Percentiles rank a stretch among this genome's conserved stretches.
Evolutionary conservation across 2,113 vertebrate species (phyloP).

Genomic region (Vulpes ferrilata): DNA sequence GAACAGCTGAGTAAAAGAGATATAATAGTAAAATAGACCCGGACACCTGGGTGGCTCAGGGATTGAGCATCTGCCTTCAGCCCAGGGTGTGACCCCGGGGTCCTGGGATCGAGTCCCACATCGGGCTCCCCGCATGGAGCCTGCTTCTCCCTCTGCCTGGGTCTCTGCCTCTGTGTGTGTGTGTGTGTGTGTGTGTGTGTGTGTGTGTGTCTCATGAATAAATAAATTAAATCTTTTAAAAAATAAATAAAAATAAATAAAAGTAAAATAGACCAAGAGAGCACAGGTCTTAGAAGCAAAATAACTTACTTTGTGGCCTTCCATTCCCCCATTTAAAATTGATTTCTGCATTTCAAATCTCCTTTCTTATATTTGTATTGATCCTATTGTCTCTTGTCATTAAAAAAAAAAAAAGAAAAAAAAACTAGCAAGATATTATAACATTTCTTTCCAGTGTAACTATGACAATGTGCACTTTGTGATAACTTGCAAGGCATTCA

Average conservation of each 20-base stretch:
- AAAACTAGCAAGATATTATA: not conserved
- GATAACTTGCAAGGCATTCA: not conserved
- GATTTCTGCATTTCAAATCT: constrained; percentile 20
- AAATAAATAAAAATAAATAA: no score
- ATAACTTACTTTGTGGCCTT: not conserved
- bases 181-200: no score
- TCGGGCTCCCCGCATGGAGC: no score
- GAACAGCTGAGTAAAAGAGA: not conserved
- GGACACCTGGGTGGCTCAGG: no score
- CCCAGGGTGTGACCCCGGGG: no score
- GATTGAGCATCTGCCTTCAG: no score
- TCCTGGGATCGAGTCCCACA: no score
- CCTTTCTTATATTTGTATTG: not conserved
- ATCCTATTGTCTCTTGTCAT: not conserved
- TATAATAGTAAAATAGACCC: not conserved
- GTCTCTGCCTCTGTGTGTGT: no score
- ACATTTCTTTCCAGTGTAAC: not conserved
- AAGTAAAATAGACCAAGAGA: not conserved
- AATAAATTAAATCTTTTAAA: no score
- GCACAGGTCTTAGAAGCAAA: not conserved
- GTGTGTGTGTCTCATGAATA: no score
- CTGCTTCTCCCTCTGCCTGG: no score
- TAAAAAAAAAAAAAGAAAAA: not conserved
- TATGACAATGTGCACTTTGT: not conserved
- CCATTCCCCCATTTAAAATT: not conserved